These are phyloP conservation scores for Drosophila meridionalis DNA, from an alignment of 2,888 invertebrate species.

Conservation along the genomic window DNA sequence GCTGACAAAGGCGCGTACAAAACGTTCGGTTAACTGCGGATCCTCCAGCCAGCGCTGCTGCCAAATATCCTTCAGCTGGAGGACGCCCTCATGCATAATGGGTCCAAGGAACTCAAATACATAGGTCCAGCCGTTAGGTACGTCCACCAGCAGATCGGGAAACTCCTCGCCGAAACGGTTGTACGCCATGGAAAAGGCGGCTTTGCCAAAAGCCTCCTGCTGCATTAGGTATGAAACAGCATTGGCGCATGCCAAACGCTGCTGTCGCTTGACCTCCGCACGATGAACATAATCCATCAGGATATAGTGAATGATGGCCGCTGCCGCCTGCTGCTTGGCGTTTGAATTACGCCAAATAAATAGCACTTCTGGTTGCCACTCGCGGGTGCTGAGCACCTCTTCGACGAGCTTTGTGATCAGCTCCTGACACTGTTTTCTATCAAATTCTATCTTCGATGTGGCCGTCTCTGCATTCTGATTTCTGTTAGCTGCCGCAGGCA, in stretches of 20 bases:
- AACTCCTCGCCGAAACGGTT: slow-evolving; percentile 71
- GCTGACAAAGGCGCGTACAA: slow-evolving; percentile 74
- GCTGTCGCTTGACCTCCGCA: slow-evolving; percentile 54
- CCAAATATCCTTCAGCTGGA: slow-evolving; percentile 79
- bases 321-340: slow-evolving; percentile 58
- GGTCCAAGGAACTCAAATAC: slow-evolving; percentile 82
- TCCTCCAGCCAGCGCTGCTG: slow-evolving; percentile 72
- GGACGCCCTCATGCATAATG: slow-evolving; percentile 71
- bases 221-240: slow-evolving; percentile 72
- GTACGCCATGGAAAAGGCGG: slow-evolving; percentile 71
- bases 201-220: slow-evolving; percentile 57
- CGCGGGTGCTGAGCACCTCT: slow-evolving; percentile 60
- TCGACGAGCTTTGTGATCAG: slow-evolving; percentile 75
- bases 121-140: slow-evolving; percentile 81
- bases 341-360: slow-evolving; percentile 67
- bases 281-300: slow-evolving; percentile 78
- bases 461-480: slow-evolving; percentile 23
- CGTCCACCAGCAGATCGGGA: slow-evolving; percentile 79
- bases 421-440: slow-evolving; percentile 65
- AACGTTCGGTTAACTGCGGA: slow-evolving; percentile 63
- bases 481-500: slow-evolving; percentile 7
- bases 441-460: slow-evolving; percentile 15
- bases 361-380: slow-evolving; percentile 69
- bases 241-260: slow-evolving; percentile 75
- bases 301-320: slow-evolving; percentile 68